Evolutionary conservation across 2,113 vertebrate genomes (phyloP).

Genomic region (Myrmophylax atrothorax): DNA sequence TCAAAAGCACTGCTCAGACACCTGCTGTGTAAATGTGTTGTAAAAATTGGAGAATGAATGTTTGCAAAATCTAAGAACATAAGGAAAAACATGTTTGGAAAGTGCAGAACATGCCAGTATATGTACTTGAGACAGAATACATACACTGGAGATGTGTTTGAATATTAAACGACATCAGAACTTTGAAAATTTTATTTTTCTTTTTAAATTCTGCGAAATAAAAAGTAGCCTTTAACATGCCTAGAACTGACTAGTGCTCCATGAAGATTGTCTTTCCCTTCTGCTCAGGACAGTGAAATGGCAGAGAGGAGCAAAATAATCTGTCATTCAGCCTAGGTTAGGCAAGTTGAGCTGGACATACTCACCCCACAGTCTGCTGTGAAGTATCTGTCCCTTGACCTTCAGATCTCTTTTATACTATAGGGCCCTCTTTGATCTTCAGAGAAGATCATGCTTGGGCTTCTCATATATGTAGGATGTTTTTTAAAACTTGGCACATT

Average conservation of each 20-base stretch:
- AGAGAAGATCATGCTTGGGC: background rate
- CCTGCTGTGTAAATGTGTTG: background rate
- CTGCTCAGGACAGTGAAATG: background rate
- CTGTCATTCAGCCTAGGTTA: background rate
- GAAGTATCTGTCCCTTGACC: background rate
- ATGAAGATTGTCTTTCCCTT: background rate
- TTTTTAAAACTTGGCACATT: background rate
- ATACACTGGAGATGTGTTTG: background rate
- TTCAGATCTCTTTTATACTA: background rate
- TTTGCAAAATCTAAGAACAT: background rate
- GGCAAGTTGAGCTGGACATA: background rate
- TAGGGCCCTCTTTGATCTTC: background rate
- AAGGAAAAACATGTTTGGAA: background rate
- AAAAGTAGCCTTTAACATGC: background rate
- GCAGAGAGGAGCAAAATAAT: background rate
- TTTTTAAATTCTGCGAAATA: background rate
- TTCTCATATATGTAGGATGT: background rate
- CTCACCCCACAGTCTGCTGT: background rate
- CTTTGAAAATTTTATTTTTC: background rate
- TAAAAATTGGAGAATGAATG: background rate
- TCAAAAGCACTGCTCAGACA: background rate
- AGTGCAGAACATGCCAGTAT: background rate
- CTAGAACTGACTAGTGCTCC: background rate
- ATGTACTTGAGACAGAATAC: background rate
- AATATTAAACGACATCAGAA: background rate